phyloP scores from a whole-genome alignment of 2,797 vertebrate genomes.

The Lagodon rhomboides region DNA sequence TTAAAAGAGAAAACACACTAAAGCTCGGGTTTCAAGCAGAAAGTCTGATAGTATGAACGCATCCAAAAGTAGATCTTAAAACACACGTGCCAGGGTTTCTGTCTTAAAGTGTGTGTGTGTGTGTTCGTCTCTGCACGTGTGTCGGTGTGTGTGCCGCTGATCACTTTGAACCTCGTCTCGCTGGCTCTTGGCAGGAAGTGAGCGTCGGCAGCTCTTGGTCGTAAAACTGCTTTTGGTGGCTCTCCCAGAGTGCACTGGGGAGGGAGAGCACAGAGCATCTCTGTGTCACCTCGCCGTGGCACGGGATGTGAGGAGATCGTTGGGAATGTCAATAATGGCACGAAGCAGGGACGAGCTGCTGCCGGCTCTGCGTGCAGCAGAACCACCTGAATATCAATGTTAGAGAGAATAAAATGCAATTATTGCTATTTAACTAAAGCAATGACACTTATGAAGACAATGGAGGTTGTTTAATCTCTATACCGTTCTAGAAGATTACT shows the following conservation, averaged over 20 bases:
- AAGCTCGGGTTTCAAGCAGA: not conserved
- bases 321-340: conserved; percentile 73
- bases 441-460: not conserved
- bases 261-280: conserved; percentile 76
- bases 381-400: conserved; percentile 32
- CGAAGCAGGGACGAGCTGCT: conserved; percentile 45
- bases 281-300: conserved; percentile 73
- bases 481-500: too few species aligned
- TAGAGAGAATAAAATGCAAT: conserved; percentile 1
- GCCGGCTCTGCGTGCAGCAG: conserved; percentile 30
- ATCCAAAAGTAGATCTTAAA: not conserved
- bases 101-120: not conserved
- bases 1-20: not conserved
- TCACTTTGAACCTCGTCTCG: conserved; percentile 72
- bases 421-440: not conserved
- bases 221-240: conserved; percentile 77
- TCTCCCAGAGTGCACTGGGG: conserved; percentile 67
- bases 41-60: not conserved
- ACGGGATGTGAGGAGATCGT: conserved; percentile 70
- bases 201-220: conserved; percentile 65
- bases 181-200: conserved; percentile 76
- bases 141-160: conserved; percentile 39
- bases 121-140: conserved; percentile 29
- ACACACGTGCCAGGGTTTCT: not conserved
- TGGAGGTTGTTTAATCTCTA: not conserved